These are phyloP conservation scores for Esox niger DNA, from an alignment of 2,113 vertebrate species.

Conservation along the genomic window DNA sequence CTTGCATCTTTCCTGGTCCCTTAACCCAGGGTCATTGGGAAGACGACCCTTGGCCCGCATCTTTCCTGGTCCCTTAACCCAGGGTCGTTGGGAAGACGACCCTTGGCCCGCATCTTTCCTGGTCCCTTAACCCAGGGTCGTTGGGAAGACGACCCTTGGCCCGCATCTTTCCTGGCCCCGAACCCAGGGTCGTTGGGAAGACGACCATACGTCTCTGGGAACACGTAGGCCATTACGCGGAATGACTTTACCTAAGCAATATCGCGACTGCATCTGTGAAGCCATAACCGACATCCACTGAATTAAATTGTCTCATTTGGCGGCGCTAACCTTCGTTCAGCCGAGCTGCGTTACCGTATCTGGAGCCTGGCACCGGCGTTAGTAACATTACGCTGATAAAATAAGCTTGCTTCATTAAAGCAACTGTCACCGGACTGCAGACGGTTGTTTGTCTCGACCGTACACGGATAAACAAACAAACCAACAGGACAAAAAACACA, in stretches of 20 bases:
- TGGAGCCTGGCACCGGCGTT: not conserved
- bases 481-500: not conserved
- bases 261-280: not conserved
- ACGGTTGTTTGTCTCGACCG: not conserved
- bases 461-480: not conserved
- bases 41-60: too few species aligned
- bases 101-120: too few species aligned
- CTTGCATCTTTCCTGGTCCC: too few species aligned
- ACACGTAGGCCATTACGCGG: not conserved
- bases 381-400: not conserved
- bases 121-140: too few species aligned
- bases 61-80: not conserved
- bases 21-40: not conserved
- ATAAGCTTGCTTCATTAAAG: not conserved
- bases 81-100: not conserved
- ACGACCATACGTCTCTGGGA: not conserved
- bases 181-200: not conserved
- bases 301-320: not conserved
- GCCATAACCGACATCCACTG: not conserved
- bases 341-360: not conserved
- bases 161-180: too few species aligned
- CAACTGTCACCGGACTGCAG: not conserved
- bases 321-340: not conserved
- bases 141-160: too few species aligned
- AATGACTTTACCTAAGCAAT: not conserved